These are phyloP conservation scores for Chrysemys picta DNA, from an alignment of 2,113 vertebrate species.

Conservation along the genomic window DNA sequence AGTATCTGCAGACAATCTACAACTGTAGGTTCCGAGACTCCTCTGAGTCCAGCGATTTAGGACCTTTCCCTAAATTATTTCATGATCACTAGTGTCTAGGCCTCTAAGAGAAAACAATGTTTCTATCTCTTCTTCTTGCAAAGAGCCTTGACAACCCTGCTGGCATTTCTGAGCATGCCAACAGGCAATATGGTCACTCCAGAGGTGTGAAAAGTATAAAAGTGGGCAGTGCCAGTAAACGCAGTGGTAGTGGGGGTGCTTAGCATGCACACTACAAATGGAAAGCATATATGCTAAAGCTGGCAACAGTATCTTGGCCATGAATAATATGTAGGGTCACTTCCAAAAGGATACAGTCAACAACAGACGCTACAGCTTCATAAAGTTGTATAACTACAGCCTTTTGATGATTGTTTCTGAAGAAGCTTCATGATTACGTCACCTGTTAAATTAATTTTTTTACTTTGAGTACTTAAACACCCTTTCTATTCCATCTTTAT, in stretches of 20 bases:
- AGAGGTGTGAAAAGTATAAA: neutral
- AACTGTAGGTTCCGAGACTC: neutral
- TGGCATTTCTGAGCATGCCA: neutral
- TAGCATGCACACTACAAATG: neutral
- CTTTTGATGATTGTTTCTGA: neutral
- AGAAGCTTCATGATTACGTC: neutral
- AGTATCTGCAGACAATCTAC: accelerated
- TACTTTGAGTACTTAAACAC: neutral
- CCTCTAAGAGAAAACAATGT: neutral
- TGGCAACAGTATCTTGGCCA: neutral
- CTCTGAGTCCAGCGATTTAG: neutral
- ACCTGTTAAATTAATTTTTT: neutral
- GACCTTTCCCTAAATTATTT: neutral
- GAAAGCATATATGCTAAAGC: neutral
- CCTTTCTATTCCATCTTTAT: neutral
- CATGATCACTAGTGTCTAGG: neutral
- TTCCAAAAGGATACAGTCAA: neutral
- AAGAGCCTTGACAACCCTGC: neutral
- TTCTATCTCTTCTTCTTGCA: neutral
- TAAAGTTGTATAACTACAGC: neutral
- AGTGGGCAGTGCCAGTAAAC: neutral
- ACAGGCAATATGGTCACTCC: neutral
- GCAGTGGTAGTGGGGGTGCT: neutral
- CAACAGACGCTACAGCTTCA: neutral
- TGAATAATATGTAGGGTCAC: neutral